Evolutionary conservation across 2,113 vertebrate species (phyloP).

Genomic region (Riparia riparia): DNA sequence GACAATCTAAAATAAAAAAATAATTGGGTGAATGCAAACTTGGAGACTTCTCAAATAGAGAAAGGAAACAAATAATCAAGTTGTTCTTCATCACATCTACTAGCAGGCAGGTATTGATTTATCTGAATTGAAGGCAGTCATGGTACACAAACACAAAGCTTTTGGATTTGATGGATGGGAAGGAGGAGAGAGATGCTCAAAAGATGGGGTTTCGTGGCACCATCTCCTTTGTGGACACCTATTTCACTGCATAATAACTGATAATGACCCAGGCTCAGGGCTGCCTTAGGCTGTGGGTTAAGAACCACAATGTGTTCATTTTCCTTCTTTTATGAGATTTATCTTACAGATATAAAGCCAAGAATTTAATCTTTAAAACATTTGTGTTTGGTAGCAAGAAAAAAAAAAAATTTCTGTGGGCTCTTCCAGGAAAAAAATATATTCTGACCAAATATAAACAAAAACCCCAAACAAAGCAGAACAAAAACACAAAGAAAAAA

Average conservation of each 20-base stretch:
- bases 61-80: neutral
- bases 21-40: neutral
- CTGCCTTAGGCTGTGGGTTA: neutral
- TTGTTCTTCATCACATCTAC: neutral
- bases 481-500: neutral
- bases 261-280: neutral
- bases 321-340: neutral
- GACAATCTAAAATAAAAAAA: neutral
- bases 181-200: neutral
- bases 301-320: neutral
- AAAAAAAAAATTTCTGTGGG: neutral
- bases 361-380: conserved; percentile 1
- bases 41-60: neutral
- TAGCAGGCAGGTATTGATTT: neutral
- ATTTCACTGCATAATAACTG: neutral
- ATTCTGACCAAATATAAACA: neutral
- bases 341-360: neutral
- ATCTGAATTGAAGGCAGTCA: neutral
- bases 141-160: neutral
- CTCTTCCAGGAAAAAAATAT: neutral
- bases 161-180: neutral
- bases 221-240: neutral
- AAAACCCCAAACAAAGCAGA: neutral
- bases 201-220: neutral
- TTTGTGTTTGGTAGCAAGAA: neutral